Evolutionary conservation across 2,888 invertebrate species (phyloP), one percentile per base, ranked within the genome.

Genomic region (Panorpa germanica): DNA sequence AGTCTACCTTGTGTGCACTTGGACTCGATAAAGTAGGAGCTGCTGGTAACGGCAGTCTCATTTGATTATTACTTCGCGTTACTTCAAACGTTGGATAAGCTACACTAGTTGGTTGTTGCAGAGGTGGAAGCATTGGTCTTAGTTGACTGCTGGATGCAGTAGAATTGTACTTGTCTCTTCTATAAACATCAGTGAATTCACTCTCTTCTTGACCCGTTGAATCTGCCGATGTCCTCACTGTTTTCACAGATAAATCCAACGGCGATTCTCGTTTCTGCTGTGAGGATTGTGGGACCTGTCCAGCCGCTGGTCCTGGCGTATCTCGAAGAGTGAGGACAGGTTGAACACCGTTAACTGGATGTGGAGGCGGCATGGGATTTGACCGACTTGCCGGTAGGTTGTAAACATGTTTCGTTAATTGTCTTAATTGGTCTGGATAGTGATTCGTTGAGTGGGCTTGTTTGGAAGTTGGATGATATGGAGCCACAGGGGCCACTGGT

Each of bases 231-330:
- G 83, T 83, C 47, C 82, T 72, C 0, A 86, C 74, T 2, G 85
- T 86, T 50, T 86, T 85, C 25, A 86, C 81, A 1, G 86, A 86
- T 30, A 88, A 59, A 55, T 88, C 88, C 35, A 88, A 54, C 1
- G 85, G 86, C 7, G 81, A 82, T 50, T 77, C 77, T 18, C 34
- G 29, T 29, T 34, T 38, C 3, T n/a, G n/a, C n/a, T n/a, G n/a
- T n/a, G n/a, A n/a, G n/a, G n/a, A n/a, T n/a, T n/a, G n/a, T n/a
- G n/a, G n/a, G n/a, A n/a, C n/a, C n/a, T n/a, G n/a, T n/a, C n/a
- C n/a, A n/a, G n/a, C n/a, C n/a, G n/a, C n/a, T n/a, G n/a, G n/a
- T n/a, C n/a, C n/a, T n/a, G n/a, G n/a, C n/a, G n/a, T n/a, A n/a
- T n/a, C n/a, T n/a, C n/a, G n/a, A n/a, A n/a, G n/a, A n/a, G n/a